Conservation (phyloP, 2,797 vertebrate species). For the Pangasius larnaudii region DNA sequence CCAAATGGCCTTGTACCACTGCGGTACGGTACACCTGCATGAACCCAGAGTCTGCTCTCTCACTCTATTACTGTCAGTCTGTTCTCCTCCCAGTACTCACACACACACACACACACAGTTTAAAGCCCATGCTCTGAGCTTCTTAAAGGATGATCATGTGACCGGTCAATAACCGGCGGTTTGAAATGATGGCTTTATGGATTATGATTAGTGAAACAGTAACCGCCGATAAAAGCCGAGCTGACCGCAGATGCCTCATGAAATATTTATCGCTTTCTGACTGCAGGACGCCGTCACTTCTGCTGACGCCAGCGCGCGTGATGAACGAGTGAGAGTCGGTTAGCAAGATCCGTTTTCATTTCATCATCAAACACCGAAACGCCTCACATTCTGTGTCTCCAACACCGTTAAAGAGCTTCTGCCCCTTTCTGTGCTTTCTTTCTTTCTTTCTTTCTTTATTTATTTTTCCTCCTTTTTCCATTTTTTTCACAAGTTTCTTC, state of each 20-base stretch:
- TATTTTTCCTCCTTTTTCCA: too few relatives aligned
- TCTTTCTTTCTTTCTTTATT: too few relatives aligned
- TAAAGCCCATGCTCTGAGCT: background rate
- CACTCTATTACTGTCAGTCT: background rate
- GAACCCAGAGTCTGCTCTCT: background rate
- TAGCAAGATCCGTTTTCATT: background rate
- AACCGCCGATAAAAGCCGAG: background rate
- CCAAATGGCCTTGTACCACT: too few relatives aligned
- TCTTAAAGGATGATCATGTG: background rate
- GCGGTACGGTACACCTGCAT: background rate
- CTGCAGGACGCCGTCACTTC: background rate
- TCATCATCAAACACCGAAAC: background rate
- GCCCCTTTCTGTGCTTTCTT: too few relatives aligned
- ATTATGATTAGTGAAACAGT: constrained; percentile 23
- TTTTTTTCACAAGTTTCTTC: background rate
- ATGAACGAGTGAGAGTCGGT: background rate
- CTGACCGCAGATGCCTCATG: constrained; percentile 2
- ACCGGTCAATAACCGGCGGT: constrained; percentile 2
- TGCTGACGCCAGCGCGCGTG: background rate
- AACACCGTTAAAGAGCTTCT: background rate
- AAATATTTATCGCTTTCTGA: constrained; percentile 14
- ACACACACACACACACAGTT: background rate
- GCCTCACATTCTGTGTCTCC: too few relatives aligned
- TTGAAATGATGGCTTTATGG: background rate
- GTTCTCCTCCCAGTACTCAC: background rate